These are phyloP conservation scores for Bombyx mandarina DNA, from an alignment of 1,140 invertebrate genomes.

Conservation along the genomic window DNA sequence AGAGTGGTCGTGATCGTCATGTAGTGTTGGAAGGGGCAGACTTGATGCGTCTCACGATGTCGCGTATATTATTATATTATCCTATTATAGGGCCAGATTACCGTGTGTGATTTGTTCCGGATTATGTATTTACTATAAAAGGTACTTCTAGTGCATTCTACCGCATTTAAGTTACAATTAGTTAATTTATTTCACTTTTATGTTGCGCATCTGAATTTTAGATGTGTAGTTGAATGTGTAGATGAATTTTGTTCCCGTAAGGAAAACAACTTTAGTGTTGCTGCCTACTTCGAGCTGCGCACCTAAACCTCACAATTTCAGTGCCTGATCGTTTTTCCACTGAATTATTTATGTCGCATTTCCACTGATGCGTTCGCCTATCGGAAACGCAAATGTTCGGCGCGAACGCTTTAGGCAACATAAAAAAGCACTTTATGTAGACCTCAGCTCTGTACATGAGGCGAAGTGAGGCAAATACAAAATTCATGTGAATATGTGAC, in stretches of 20 bases:
- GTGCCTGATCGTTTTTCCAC: constrained; percentile 13
- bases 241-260: background rate
- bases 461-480: background rate
- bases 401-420: constrained; percentile 20
- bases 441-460: constrained; percentile 7
- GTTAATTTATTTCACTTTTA: too few relatives aligned
- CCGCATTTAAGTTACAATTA: too few relatives aligned
- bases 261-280: constrained; percentile 6
- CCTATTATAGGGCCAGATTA: too few relatives aligned
- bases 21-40: too few relatives aligned
- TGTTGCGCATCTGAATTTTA: too few relatives aligned
- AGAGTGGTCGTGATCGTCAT: too few relatives aligned
- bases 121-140: too few relatives aligned
- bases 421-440: constrained; percentile 28
- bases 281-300: background rate
- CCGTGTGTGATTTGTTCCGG: too few relatives aligned
- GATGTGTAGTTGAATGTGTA: too few relatives aligned
- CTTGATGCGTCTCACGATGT: too few relatives aligned
- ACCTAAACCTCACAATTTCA: constrained; percentile 1
- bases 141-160: too few relatives aligned
- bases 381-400: constrained; percentile 26
- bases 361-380: constrained; percentile 28
- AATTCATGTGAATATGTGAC: background rate
- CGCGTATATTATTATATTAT: too few relatives aligned
- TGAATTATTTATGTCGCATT: constrained; percentile 33